Conservation (phyloP, 2,113 vertebrate species). For the Corythornis madagascariensis region DNA sequence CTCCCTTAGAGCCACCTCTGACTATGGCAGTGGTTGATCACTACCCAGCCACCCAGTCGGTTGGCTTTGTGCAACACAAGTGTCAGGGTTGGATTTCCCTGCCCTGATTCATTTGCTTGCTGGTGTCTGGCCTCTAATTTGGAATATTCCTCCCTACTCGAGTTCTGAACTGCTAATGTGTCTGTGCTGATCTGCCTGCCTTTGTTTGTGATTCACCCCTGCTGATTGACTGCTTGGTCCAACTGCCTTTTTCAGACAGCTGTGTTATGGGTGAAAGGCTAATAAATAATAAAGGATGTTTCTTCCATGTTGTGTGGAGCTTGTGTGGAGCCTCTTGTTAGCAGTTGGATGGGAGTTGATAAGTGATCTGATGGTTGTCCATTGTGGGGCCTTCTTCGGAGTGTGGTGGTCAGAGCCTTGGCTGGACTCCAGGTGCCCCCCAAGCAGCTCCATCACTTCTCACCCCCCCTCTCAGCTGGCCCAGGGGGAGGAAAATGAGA, state of each 20-base stretch:
- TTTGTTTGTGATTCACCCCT: background rate
- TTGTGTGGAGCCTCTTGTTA: background rate
- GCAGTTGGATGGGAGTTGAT: background rate
- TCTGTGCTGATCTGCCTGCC: background rate
- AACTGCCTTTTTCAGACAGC: background rate
- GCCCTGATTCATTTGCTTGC: background rate
- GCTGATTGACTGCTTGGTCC: background rate
- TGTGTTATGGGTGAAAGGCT: background rate
- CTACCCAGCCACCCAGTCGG: background rate
- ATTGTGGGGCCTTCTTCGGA: background rate
- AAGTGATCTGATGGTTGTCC: fast-evolving
- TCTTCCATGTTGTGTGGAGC: background rate
- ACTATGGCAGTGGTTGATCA: background rate
- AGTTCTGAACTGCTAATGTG: background rate
- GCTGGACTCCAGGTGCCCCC: too few species aligned
- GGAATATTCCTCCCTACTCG: background rate
- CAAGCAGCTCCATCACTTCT: too few species aligned
- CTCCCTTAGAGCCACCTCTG: background rate
- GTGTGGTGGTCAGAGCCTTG: too few species aligned
- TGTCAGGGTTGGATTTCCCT: background rate
- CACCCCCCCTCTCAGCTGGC: too few species aligned
- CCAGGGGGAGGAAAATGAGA: too few species aligned
- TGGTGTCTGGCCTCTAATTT: background rate
- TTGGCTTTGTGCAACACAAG: background rate
- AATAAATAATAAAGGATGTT: background rate